Base-by-base conservation (phyloP, 2,888 invertebrate genomes). In the Lepidonotus clava region DNA sequence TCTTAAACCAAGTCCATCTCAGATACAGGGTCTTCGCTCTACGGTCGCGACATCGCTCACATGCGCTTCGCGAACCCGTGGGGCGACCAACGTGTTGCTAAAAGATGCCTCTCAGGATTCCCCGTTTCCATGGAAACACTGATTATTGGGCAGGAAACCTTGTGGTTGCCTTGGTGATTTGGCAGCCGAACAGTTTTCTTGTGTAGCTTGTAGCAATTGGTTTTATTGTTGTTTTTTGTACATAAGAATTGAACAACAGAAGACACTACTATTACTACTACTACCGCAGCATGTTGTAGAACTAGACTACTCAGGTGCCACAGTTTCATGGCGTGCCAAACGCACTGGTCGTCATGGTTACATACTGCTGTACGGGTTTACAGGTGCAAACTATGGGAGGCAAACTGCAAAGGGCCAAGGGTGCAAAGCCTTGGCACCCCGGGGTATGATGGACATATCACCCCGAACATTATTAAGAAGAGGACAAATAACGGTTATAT, bases 201-300 rank as follows among this genome's bases (percentile, higher is more conserved):
- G 71, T 71, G 71, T 71, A 71, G 71, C 71, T 34, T 71, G 71
- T 71, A 71, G 71, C 71, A 21, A 71, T 71, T 71, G 71, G 71
- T 36, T 71, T 61, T 38, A 71, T 71, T 71, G 71, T 71, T 71
- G 71, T 71, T 71, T n/a, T n/a, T 71, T 71, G 71, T 71, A 71
- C 38, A 71, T 71, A 71, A 21, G 18, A 46, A 46, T 46, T 11
- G 8, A 18, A 46, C 46, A 18, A 46, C 46, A 46, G 46, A 46
- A 11, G 8, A 46, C 46, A 46, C 46, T 46, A 46, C 18, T 46
- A 46, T 18, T 46, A 71, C 71, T 71, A 56, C 71, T 38, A 11
- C 71, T 34, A 21, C 34, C 18, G 71, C 71, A 71, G 71, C 71
- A 71, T 71, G 38, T 28, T 71, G 71, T 71, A 38, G 38, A n/a